These are phyloP conservation scores for Perdita meconis DNA, from an alignment of 2,888 invertebrate species.

Conservation along the genomic window DNA sequence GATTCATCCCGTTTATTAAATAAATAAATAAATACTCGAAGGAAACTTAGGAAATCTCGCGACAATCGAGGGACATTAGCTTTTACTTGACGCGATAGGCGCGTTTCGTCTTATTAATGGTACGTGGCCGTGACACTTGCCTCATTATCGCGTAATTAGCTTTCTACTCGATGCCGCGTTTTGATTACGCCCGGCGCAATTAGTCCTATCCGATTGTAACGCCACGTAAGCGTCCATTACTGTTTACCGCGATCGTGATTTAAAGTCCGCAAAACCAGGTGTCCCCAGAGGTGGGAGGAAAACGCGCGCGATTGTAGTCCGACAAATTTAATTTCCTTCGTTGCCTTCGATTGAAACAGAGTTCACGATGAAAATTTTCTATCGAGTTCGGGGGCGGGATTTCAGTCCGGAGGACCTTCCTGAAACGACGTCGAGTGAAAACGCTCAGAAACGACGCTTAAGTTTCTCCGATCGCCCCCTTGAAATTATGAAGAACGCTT, in stretches of 20 bases:
- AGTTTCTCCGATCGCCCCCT: slow-evolving; percentile 28
- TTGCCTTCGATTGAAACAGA: not conserved
- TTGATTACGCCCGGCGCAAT: slow-evolving; percentile 40
- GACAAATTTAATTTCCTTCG: not conserved
- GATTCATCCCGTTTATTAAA: too few species aligned
- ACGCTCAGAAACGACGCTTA: slow-evolving; percentile 10
- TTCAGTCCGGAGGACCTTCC: not conserved
- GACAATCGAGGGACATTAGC: not conserved
- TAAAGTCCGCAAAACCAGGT: slow-evolving; percentile 3
- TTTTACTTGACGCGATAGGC: slow-evolving; percentile 8
- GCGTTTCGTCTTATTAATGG: slow-evolving; percentile 41
- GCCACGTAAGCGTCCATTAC: not conserved
- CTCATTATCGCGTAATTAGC: slow-evolving; percentile 40
- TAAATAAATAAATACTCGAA: not conserved
- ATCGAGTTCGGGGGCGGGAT: not conserved
- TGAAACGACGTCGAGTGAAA: slow-evolving; percentile 2
- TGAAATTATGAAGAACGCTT: slow-evolving; percentile 2
- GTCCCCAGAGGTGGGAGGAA: not conserved
- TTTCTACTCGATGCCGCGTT: slow-evolving; percentile 32
- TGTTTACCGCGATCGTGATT: slow-evolving; percentile 16
- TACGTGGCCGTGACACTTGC: slow-evolving; percentile 33
- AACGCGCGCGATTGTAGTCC: not conserved
- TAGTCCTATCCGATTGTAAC: slow-evolving; percentile 19
- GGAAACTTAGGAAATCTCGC: slow-evolving; percentile 25
- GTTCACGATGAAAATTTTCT: not conserved